Evolutionary conservation across 2,888 invertebrate species (phyloP), one percentile per base, ranked within the genome.

Genomic region (Parochlus steinenii): DNA sequence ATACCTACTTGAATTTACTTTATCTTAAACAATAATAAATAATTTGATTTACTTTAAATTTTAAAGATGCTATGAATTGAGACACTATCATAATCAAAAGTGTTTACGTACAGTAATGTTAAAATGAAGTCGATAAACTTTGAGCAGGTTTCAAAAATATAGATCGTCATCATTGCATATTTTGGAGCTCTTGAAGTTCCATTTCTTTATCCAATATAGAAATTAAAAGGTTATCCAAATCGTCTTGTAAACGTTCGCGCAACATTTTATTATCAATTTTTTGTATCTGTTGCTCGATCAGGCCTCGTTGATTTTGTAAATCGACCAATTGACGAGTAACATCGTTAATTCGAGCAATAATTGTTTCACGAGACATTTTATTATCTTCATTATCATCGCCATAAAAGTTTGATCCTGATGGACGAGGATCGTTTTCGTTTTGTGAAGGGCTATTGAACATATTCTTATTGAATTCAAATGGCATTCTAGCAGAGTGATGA

Each of bases 191-290:
- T 30, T 53, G 52, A 11, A 61, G 49, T 47, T 80, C 78, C 56
- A 77, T 67, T 55, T 83, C 81, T 42, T 80, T 76, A 46, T 76
- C 80, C 45, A 76, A 65, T 44, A 85, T 78, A 50, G 86, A 82
- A 47, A 79, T 74, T 42, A 79, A 65, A 8, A 89, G 58, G 46
- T 76, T 74, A 43, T 87, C 81, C 17, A 89, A 59, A 33, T 75
- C 78, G 43, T 80, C 78, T 51, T 81, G 76, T 55, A 92, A 81
- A 35, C 89, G 64, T 54, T 86, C 82, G 31, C 79, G 63, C 10
- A 90, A 56, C 8, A 83, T 80, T 41, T 75, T 63, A 54, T 89
- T 90, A 51, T 87, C 86, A 52, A 87, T 83, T 29, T 75, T 78
- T 15, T 78, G 71, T 41, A 89, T 76, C 56, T 87, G 83, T 43